Evolutionary conservation across 2,113 vertebrate species (phyloP).

Genomic region (Alosa alosa): DNA sequence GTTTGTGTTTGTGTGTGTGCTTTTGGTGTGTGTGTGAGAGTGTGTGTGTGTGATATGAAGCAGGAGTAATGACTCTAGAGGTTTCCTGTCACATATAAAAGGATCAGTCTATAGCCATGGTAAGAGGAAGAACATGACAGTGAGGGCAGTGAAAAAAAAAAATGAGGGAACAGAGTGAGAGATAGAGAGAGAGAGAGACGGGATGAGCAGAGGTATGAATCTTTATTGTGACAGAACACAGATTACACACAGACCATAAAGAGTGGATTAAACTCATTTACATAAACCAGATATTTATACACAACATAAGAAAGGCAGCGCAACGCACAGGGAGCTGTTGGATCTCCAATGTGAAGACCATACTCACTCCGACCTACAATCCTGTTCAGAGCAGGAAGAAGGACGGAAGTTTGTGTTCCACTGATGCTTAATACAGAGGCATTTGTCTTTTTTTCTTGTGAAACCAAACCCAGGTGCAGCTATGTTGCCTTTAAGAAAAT

Average conservation of each 20-base stretch:
- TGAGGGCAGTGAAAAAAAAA: slow-evolving; percentile 14
- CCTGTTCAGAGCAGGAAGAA: not conserved
- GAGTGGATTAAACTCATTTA: slow-evolving; percentile 56
- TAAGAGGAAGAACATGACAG: not conserved
- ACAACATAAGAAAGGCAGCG: slow-evolving; percentile 53
- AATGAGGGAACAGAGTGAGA: not conserved
- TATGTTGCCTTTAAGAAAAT: slow-evolving; percentile 2
- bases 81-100: slow-evolving; percentile 38
- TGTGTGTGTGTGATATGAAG: not conserved
- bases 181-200: slow-evolving; percentile 20
- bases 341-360: slow-evolving; percentile 74
- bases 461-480: not conserved
- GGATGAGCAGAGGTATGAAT: slow-evolving; percentile 54
- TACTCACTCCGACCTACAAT: slow-evolving; percentile 40
- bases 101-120: slow-evolving; percentile 25
- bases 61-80: not conserved
- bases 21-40: slow-evolving; percentile 29
- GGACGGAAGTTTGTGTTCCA: not conserved
- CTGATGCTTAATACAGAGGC: not conserved
- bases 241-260: slow-evolving; percentile 55
- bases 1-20: slow-evolving; percentile 20
- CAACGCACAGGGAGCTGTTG: slow-evolving; percentile 39
- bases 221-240: slow-evolving; percentile 72
- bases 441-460: not conserved
- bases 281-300: slow-evolving; percentile 53